Evolutionary conservation across 2,113 vertebrate species (phyloP).

Genomic region (Aspidoscelis tigris): DNA sequence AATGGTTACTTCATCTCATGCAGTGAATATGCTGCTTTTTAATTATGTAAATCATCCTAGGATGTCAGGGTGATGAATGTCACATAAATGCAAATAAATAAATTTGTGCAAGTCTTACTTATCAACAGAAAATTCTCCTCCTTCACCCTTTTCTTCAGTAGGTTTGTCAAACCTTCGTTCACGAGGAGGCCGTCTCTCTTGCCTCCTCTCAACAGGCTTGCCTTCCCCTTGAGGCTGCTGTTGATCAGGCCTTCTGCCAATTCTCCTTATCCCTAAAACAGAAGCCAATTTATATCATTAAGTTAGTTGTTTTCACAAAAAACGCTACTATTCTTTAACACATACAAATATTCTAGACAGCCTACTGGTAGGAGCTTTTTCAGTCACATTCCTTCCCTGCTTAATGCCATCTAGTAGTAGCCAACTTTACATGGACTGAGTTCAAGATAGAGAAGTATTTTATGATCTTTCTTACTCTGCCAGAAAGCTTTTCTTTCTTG

Average conservation of each 20-base stretch:
- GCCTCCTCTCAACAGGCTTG: slow-evolving; percentile 89
- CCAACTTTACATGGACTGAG: too few species aligned
- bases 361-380: not conserved
- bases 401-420: too few species aligned
- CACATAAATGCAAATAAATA: too few species aligned
- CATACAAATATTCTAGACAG: not conserved
- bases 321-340: not conserved
- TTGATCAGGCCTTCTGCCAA: slow-evolving; percentile 94
- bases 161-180: slow-evolving; percentile 93
- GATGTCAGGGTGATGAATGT: too few species aligned
- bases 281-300: slow-evolving; percentile 49
- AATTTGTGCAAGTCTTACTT: slow-evolving; percentile 77
- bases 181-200: slow-evolving; percentile 91
- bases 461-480: too few species aligned
- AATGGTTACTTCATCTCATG: too few species aligned
- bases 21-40: too few species aligned
- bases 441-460: too few species aligned
- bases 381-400: too few species aligned
- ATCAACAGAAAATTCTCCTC: slow-evolving; percentile 94
- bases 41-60: too few species aligned
- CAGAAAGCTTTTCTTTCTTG: too few species aligned
- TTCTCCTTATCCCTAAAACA: slow-evolving; percentile 88
- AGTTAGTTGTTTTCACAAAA: slow-evolving; percentile 21
- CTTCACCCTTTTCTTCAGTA: slow-evolving; percentile 92
- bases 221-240: slow-evolving; percentile 88